phyloP scores from a whole-genome alignment of 2,888 invertebrate genomes.

The Myathropa florea region DNA sequence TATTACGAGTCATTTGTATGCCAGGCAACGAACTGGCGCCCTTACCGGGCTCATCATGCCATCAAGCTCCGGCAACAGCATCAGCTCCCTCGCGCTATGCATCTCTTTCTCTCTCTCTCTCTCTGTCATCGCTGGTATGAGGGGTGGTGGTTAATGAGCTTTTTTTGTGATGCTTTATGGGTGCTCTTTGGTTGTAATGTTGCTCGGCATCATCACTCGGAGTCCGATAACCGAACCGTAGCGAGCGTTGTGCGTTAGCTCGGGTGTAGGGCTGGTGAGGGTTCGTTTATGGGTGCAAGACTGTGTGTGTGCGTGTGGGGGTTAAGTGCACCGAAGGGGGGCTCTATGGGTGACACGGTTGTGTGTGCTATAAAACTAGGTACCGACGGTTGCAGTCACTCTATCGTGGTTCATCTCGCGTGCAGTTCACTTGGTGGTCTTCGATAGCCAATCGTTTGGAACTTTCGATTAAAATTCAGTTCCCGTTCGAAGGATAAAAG shows the following conservation, averaged over 20 bases:
- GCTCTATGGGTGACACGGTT: neutral
- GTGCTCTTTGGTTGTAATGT: constrained; percentile 22
- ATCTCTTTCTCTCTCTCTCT: neutral
- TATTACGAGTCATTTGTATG: neutral
- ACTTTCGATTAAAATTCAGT: neutral
- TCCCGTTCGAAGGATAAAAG: constrained; percentile 35
- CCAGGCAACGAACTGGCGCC: neutral
- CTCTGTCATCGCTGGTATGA: neutral
- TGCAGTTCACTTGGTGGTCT: constrained; percentile 25
- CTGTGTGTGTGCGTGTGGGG: neutral
- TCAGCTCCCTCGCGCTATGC: neutral
- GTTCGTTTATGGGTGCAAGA: neutral
- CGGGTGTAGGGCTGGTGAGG: neutral
- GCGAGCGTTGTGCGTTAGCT: constrained; percentile 2
- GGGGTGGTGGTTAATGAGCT: constrained; percentile 19
- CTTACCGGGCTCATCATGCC: neutral
- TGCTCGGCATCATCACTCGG: constrained; percentile 17
- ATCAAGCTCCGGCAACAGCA: neutral
- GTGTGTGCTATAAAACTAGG: constrained; percentile 19
- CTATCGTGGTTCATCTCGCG: constrained; percentile 25
- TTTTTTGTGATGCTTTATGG: constrained; percentile 33
- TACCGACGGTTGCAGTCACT: constrained; percentile 23
- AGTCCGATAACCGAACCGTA: constrained; percentile 26
- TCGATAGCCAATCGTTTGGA: constrained; percentile 1
- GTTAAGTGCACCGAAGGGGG: neutral